Base-by-base conservation (phyloP, 2,888 invertebrate species). In the Eledona agricola region DNA sequence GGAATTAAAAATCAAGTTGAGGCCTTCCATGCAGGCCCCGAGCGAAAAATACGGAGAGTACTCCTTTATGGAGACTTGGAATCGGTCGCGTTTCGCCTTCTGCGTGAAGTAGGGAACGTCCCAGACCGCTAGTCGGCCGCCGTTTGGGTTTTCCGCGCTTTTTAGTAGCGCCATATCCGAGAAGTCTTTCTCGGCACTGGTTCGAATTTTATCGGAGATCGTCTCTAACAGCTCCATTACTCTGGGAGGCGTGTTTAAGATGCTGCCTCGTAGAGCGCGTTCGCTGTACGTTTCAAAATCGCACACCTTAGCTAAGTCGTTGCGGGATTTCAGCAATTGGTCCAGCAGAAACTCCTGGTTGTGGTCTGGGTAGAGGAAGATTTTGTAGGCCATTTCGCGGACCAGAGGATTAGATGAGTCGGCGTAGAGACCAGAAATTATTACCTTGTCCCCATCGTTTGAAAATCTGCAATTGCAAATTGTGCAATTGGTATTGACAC, bases 21-120 rank as follows among this genome's bases (percentile, higher is more conserved):
- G 79, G 0, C 98, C 99, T 68, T 96, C 96, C 95, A 99, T 97
- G 67, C 97, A 96, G 3, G 89, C 85, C 1, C 97, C 97, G 0
- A 98, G 80, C 5, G 92, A 96, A 76, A 94, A 95, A 75, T 89
- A 96, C 1, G 90, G 91, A 25, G 88, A 82, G 66, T 88, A 90
- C 65, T 92, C 90, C 2, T 84, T 81, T 42, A 84, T 82, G 5
- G 85, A 85, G 0, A 86, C 85, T 52, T 87, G 83, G 0, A 92
- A 78, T 67, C 88, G 81, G 51, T 85, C 82, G 0, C 82, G 83
- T 72, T 89, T 90, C 0, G 89, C 86, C 70, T 86, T 86, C 1
- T 86, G 82, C 0, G 87, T 88, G 66, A 87, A 92, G 73, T 92
- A 96, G 0, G 93, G 88, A 0, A 92, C 88, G 74, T 97, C 96